A percentile compares a stretch with the other conserved stretches of the same genome.
Evolutionary conservation across 2,797 vertebrate species (phyloP).

Genomic region (Champsocephalus esox): DNA sequence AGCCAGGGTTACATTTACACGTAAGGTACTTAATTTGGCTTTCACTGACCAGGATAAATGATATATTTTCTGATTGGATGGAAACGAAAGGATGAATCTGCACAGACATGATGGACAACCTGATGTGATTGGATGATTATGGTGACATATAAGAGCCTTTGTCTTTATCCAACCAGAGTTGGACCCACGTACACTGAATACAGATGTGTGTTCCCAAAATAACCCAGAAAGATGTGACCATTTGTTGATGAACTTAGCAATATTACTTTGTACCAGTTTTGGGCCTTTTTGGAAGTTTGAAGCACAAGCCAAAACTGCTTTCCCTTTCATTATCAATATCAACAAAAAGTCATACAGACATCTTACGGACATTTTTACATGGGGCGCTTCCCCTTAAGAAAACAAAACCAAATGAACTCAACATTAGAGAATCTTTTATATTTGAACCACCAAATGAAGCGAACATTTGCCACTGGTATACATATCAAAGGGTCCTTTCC

Average conservation of each 20-base stretch:
- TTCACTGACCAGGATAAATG: too few relatives aligned
- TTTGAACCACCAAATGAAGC: constrained; percentile 9
- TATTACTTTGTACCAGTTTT: too few relatives aligned
- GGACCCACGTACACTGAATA: not conserved
- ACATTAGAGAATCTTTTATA: not conserved
- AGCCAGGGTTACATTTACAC: not conserved
- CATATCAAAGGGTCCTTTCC: too few relatives aligned
- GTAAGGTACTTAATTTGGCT: too few relatives aligned
- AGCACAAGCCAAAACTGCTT: not conserved
- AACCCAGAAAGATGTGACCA: not conserved
- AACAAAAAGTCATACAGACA: not conserved
- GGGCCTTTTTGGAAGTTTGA: not conserved
- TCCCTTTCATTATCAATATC: not conserved
- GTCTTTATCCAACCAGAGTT: not conserved
- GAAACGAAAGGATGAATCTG: not conserved
- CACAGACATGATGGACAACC: not conserved
- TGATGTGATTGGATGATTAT: constrained; percentile 2
- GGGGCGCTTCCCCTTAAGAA: too few relatives aligned
- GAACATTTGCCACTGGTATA: too few relatives aligned
- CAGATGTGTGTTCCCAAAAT: not conserved
- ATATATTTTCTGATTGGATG: too few relatives aligned
- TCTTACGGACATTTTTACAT: not conserved
- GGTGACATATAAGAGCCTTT: not conserved
- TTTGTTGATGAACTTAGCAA: not conserved
- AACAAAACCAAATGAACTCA: constrained; percentile 16